Conservation (phyloP, 2,113 vertebrate genomes). For the Tauraco erythrolophus region DNA sequence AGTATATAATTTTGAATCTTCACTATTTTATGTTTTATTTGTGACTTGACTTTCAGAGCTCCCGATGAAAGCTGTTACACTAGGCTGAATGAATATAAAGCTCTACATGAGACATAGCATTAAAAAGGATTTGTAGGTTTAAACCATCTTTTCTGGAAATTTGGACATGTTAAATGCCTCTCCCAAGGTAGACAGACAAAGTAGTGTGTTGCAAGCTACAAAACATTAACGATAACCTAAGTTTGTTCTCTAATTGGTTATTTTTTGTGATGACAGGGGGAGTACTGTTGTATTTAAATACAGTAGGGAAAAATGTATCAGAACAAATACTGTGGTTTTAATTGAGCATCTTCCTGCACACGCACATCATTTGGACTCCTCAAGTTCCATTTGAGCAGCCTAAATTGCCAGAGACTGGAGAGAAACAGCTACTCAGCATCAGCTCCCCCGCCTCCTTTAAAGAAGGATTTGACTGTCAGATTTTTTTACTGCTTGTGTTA, state of each 20-base stretch:
- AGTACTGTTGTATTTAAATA: not conserved
- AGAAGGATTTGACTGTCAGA: not conserved
- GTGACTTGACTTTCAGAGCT: not conserved
- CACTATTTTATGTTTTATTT: not conserved
- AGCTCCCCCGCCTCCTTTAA: not conserved
- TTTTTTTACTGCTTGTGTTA: not conserved
- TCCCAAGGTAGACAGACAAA: not conserved
- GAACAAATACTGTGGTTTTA: not conserved
- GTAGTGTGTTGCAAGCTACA: not conserved
- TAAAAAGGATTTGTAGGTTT: not conserved
- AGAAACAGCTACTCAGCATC: not conserved
- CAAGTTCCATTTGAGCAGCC: not conserved
- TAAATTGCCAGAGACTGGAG: not conserved
- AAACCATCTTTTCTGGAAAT: not conserved
- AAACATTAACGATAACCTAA: not conserved
- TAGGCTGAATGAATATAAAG: not conserved
- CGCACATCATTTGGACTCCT: not conserved
- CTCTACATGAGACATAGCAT: not conserved
- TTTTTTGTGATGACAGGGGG: not conserved
- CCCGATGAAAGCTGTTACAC: fast-evolving
- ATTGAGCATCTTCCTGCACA: not conserved
- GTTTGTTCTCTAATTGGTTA: not conserved
- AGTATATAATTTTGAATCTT: not conserved
- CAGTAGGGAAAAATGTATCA: not conserved
- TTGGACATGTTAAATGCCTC: not conserved